phyloP scores from a whole-genome alignment of 2,888 invertebrate genomes.

The Trichogramma dendrolimi region DNA sequence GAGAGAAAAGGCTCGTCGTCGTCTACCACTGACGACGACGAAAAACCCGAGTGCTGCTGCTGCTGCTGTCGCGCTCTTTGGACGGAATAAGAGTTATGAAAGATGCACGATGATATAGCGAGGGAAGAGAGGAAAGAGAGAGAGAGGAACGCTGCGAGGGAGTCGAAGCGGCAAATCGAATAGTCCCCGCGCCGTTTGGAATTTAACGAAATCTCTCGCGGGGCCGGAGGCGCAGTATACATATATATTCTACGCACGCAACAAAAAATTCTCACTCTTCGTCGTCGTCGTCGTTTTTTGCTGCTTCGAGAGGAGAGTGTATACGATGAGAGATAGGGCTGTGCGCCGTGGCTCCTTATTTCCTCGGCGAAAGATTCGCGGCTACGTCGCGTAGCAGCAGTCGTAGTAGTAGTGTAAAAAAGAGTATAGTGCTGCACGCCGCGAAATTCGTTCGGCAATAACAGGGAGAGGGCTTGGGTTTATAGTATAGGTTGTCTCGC shows the following conservation, averaged over 20 bases:
- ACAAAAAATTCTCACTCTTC: slow-evolving; percentile 17
- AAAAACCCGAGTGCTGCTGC: neutral
- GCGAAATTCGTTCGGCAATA: no score
- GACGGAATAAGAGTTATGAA: neutral
- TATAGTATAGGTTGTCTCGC: no score
- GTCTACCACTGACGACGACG: neutral
- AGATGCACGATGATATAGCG: neutral
- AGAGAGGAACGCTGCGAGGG: neutral
- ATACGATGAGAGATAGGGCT: no score
- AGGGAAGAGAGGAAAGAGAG: slow-evolving; percentile 15
- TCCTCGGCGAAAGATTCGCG: no score
- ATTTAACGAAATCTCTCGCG: slow-evolving; percentile 11
- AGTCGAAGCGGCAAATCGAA: slow-evolving; percentile 43
- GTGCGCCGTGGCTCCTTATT: no score
- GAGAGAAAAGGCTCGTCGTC: no score
- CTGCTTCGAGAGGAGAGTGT: neutral
- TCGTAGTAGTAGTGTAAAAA: no score
- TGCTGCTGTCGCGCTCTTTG: no score
- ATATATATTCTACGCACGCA: neutral
- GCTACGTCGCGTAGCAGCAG: no score
- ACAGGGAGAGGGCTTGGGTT: no score
- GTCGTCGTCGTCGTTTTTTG: slow-evolving; percentile 4
- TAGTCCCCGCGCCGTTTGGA: slow-evolving; percentile 52
- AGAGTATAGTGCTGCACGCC: no score
- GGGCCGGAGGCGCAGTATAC: neutral